Percentiles rank a stretch among this genome's conserved stretches.
phyloP scores from a whole-genome alignment of 64 coral and sea anemone genomes.

The Stichodactyla mertensii region DNA sequence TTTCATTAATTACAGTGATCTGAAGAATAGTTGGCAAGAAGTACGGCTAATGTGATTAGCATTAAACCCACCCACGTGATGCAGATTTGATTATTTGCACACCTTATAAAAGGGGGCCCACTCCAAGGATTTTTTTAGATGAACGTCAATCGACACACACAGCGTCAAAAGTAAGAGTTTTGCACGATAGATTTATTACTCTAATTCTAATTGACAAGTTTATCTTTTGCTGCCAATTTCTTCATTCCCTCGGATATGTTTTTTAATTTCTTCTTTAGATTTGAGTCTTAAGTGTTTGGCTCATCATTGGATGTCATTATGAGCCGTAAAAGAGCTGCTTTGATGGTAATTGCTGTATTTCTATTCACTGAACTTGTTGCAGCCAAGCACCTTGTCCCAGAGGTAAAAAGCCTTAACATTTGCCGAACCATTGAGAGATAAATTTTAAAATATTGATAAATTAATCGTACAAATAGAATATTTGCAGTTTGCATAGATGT shows the following conservation, averaged over 20 bases:
- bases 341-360: neutral
- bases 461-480: no score
- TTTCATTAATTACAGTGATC: neutral
- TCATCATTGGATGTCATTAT: neutral
- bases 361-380: neutral
- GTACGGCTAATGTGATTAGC: neutral
- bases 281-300: neutral
- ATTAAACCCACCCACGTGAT: neutral
- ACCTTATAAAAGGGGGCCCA: neutral
- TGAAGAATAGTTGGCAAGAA: neutral
- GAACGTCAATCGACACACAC: neutral
- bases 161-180: neutral
- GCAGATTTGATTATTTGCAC: neutral
- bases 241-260: neutral
- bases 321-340: neutral
- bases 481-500: no score
- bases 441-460: neutral
- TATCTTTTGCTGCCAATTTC: neutral
- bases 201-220: neutral
- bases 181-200: neutral
- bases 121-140: neutral
- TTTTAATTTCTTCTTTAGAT: neutral
- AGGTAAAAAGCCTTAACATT: neutral
- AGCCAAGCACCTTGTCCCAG: neutral
- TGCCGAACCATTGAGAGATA: neutral